Base-by-base conservation (phyloP, 1,140 invertebrate species). In the Drosophila sp. region DNA sequence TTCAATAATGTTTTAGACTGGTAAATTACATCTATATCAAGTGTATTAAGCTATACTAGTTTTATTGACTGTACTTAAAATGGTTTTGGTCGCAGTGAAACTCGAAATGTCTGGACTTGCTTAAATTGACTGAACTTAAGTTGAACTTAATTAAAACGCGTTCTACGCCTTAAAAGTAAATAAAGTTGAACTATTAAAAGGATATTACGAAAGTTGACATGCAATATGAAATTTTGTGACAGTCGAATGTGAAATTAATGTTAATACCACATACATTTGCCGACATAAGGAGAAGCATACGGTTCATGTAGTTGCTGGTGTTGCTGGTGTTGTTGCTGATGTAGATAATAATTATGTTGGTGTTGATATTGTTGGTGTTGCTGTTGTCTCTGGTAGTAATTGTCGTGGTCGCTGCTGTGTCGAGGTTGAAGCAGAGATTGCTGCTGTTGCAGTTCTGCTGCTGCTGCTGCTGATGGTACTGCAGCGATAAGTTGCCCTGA, bases 241-340 rank as follows among this genome's bases (percentile, higher is more conserved):
- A 38, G n/a, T 38, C 11, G 36, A 38, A 13, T 38, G 36, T 13
- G 36, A 38, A 13, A n/a, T 38, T 11, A 38, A 38, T 38, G n/a
- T 11, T 67, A 76, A 72, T 43, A 56, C 73, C 73, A 76, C 50
- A 72, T 38, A 41, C 69, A 61, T 25, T 76, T 67, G 57, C 16
- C 18, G 45, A 59, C 21, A 51, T 64, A 75, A 21, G 58, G 7
- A 34, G 66, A 40, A 29, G 58, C 50, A 34, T 70, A 58, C 48
- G 67, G 71, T 48, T 70, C 46, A 29, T 13, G 21, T 25, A 69
- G 70, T 7, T 71, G 62, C 7, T 74, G 71, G 1, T 72, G 51
- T 25, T 54, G 69, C 8, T 72, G 72, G 34, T 56, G 56, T 11
- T 72, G 62, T 45, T 50, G 66, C 14, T 57, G 65, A 45, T 71